These are phyloP conservation scores for Ageneiosus marmoratus DNA, from an alignment of 2,113 vertebrate genomes.

Conservation along the genomic window DNA sequence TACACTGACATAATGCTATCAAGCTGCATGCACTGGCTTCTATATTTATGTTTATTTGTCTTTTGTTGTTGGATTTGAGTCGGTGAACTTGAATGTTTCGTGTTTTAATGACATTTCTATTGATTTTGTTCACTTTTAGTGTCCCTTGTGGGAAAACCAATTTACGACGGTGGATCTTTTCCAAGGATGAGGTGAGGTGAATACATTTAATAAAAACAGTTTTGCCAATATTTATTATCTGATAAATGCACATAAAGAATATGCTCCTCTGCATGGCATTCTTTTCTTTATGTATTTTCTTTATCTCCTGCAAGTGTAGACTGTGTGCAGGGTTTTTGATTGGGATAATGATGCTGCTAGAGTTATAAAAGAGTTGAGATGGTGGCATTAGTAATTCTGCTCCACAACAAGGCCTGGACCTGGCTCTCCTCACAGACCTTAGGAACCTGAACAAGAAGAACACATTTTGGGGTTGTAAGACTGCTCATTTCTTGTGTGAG, in stretches of 20 bases:
- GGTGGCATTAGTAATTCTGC: conserved; percentile 72
- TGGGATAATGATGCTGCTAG: conserved; percentile 64
- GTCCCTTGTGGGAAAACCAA: conserved; percentile 39
- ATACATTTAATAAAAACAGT: conserved; percentile 54
- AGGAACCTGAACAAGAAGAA: not conserved
- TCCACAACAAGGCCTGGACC: conserved; percentile 57
- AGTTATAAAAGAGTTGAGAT: conserved; percentile 61
- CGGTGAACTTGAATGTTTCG: conserved; percentile 30
- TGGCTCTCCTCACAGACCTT: not conserved
- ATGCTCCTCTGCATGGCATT: conserved; percentile 6
- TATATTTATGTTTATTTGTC: conserved; percentile 30
- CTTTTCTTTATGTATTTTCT: not conserved
- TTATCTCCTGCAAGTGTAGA: conserved; percentile 30
- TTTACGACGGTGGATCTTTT: conserved; percentile 47
- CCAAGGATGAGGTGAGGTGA: conserved; percentile 49
- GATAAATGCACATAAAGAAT: conserved; percentile 41
- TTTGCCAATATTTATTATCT: conserved; percentile 47
- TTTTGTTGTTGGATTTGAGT: conserved; percentile 31
- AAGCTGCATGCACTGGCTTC: not conserved
- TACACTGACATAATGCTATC: not conserved
- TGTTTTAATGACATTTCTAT: conserved; percentile 43
- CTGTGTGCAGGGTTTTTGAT: conserved; percentile 57
- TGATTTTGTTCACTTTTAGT: conserved; percentile 48
- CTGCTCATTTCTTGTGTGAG: not conserved
- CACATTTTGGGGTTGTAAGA: not conserved